Evolutionary conservation across 1,140 invertebrate species (phyloP).

Genomic region (Drosophila malerkotliana): DNA sequence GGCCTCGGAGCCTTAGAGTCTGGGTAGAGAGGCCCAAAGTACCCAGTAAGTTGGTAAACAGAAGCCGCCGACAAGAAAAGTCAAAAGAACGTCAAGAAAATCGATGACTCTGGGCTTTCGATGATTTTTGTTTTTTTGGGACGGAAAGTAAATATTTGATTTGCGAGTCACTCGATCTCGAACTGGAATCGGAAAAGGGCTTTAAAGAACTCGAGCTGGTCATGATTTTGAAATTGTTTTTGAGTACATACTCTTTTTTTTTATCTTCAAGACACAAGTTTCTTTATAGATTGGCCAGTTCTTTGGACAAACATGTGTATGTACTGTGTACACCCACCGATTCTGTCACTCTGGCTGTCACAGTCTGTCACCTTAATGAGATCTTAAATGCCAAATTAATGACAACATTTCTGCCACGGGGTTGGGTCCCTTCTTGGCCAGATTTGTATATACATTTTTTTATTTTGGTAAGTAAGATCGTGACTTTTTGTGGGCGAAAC

Average conservation of each 20-base stretch:
- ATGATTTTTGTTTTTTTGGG: not conserved
- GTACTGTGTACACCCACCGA: constrained; percentile 51
- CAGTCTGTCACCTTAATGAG: constrained; percentile 65
- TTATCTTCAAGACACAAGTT: too few relatives aligned
- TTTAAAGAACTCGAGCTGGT: constrained; percentile 6
- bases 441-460: not conserved
- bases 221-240: constrained; percentile 8
- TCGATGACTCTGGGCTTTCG: constrained; percentile 16
- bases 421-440: constrained; percentile 8
- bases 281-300: constrained; percentile 13
- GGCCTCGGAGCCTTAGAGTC: constrained; percentile 30
- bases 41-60: constrained; percentile 50
- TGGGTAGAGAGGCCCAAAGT: constrained; percentile 14
- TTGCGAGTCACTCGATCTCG: not conserved
- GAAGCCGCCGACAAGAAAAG: constrained; percentile 52
- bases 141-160: constrained; percentile 14
- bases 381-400: constrained; percentile 71
- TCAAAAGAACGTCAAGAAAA: not conserved
- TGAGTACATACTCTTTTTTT: not conserved
- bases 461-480: not conserved
- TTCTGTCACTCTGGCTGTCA: constrained; percentile 59
- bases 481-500: constrained; percentile 48
- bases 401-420: constrained; percentile 20
- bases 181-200: constrained; percentile 4
- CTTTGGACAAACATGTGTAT: not conserved